Percentiles rank a stretch among this genome's conserved stretches.
phyloP scores from a whole-genome alignment of 2,113 vertebrate genomes.

The Paramormyrops kingsleyae region DNA sequence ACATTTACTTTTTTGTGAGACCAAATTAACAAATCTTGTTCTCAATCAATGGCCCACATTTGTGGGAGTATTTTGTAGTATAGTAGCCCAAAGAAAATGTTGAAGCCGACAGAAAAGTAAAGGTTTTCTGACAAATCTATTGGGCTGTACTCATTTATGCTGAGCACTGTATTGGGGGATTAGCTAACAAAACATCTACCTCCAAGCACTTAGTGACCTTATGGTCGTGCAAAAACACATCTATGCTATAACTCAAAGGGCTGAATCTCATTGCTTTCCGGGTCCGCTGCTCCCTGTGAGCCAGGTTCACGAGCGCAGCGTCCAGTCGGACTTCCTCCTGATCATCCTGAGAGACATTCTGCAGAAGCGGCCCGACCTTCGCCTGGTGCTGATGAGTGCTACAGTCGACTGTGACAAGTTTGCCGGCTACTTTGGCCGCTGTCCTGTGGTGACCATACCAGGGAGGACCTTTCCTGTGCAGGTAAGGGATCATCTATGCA shows the following conservation, averaged over 20 bases:
- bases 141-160: too few relatives aligned
- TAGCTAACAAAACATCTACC: not conserved
- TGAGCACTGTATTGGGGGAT: not conserved
- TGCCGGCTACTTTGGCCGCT: conserved; percentile 87
- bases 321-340: conserved; percentile 93
- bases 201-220: not conserved
- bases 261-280: not conserved
- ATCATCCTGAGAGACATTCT: conserved; percentile 85
- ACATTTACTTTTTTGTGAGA: too few relatives aligned
- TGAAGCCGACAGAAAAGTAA: too few relatives aligned
- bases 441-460: conserved; percentile 84
- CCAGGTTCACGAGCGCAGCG: conserved; percentile 94
- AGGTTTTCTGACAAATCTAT: too few relatives aligned
- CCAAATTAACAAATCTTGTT: too few relatives aligned
- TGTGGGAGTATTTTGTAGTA: too few relatives aligned
- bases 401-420: conserved; percentile 93
- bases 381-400: conserved; percentile 92
- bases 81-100: too few relatives aligned
- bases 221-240: not conserved
- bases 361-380: conserved; percentile 81
- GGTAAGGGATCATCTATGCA: conserved; percentile 48
- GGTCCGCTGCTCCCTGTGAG: not conserved
- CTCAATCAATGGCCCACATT: too few relatives aligned
- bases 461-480: conserved; percentile 92
- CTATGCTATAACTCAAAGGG: not conserved